Evolutionary conservation across 2,797 vertebrate genomes (phyloP).

Genomic region (Smutsia gigantea): DNA sequence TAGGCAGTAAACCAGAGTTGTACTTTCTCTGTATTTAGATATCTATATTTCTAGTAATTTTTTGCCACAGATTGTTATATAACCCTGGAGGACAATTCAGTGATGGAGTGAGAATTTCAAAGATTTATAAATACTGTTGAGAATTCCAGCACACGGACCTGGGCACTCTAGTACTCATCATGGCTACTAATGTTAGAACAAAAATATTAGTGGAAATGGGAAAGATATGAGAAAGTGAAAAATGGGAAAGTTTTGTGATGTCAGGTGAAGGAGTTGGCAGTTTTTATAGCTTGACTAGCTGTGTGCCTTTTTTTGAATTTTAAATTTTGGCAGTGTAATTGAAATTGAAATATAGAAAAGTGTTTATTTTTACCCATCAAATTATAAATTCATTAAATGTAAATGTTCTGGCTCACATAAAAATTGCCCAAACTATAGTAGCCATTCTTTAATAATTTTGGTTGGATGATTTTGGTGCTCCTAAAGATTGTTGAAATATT

Average conservation of each 20-base stretch:
- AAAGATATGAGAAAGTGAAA: slow-evolving; percentile 2
- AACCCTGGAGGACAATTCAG: neutral
- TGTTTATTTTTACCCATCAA: neutral
- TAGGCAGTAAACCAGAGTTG: neutral
- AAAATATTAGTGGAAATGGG: slow-evolving; percentile 6
- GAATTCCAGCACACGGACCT: neutral
- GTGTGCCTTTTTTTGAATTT: neutral
- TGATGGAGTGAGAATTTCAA: neutral
- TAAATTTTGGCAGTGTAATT: slow-evolving; percentile 8
- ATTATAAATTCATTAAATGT: slow-evolving; percentile 25
- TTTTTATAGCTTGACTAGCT: neutral
- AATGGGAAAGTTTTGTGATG: neutral
- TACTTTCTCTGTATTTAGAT: neutral
- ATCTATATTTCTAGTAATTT: neutral
- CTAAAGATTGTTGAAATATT: slow-evolving; percentile 3
- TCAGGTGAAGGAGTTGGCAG: neutral
- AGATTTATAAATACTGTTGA: neutral
- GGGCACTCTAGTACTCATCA: neutral
- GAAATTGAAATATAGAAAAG: neutral
- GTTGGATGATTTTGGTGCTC: neutral
- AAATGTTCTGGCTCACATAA: neutral
- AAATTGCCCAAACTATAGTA: neutral
- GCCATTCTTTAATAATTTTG: slow-evolving; percentile 5
- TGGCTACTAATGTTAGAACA: neutral
- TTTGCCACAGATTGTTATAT: neutral